These are phyloP conservation scores for Andrena minutula DNA, from an alignment of 2,888 invertebrate species.

Conservation along the genomic window DNA sequence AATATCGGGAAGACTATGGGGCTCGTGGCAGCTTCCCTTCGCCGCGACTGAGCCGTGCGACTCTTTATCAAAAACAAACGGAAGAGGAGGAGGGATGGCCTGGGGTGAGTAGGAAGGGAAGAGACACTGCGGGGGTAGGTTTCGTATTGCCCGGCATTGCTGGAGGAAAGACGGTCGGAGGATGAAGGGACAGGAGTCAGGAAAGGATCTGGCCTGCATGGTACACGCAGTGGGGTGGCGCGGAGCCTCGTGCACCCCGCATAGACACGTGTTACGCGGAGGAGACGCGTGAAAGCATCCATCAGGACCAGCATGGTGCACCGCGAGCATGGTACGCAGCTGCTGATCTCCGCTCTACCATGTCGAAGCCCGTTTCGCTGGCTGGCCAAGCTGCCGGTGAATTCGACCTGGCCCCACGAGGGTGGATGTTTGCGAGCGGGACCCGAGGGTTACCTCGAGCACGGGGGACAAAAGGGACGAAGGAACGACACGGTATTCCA, in stretches of 20 bases:
- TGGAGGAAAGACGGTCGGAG: too few species aligned
- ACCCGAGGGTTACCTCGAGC: constrained; percentile 51
- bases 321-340: constrained; percentile 72
- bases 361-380: constrained; percentile 65
- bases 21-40: constrained; percentile 27
- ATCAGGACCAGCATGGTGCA: constrained; percentile 74
- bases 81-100: constrained; percentile 8
- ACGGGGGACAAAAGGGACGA: constrained; percentile 54
- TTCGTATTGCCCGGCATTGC: neutral
- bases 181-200: neutral
- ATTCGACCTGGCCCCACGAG: constrained; percentile 52
- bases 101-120: neutral
- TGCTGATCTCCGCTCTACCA: constrained; percentile 71
- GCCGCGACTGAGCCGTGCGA: constrained; percentile 37
- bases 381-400: constrained; percentile 58
- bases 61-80: constrained; percentile 50
- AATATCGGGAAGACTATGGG: constrained; percentile 43
- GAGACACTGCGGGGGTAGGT: neutral
- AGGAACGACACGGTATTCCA: constrained; percentile 45
- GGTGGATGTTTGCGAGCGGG: constrained; percentile 46
- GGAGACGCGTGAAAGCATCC: constrained; percentile 74
- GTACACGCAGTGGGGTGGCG: constrained; percentile 1
- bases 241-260: constrained; percentile 30
- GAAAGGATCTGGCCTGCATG: constrained; percentile 7
- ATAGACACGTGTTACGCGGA: constrained; percentile 50